Base-by-base conservation (phyloP, 2,888 invertebrate species). In the Shargacucullia verbasci region DNA sequence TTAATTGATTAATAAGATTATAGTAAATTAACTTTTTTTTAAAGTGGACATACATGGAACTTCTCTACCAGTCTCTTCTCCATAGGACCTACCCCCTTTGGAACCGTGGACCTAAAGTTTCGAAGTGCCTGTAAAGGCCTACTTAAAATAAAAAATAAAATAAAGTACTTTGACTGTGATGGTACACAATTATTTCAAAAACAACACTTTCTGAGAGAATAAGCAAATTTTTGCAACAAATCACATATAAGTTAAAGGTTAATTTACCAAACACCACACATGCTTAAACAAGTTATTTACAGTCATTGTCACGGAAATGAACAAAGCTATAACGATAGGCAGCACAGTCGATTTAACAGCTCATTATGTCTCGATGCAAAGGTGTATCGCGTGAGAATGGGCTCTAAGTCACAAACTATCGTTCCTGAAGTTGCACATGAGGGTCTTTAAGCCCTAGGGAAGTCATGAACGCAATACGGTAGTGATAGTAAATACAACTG, bases 291-390 rank as follows among this genome's bases (percentile, higher is more conserved):
- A 52, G 60, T 73, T 53, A 67, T 73, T 73, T 68, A 67, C 69
- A 72, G 43, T 67, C 27, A 68, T 68, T 73, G 67, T 67, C 69
- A 68, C 47, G 67, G 73, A 67, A 67, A 67, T 53, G 67, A 53
- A 73, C 73, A 60, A 73, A 67, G 73, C 73, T 73, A 61, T 73
- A 34, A 35, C 41, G 67, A 67, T 67, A 68, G 73, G 53, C 73
- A 43, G 73, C 57, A 40, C 63, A 73, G 58, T 37, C 63, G 47
- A 76, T 73, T 69, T 63, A 63, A 55, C 73, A 73, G 63, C 70
- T 73, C 63, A 52, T 69, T 69, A 54, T 56, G 48, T 61, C n/a
- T 46, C 46, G 11, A 63, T 63, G 50, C 53, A 60, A 60, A 59
- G 56, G 62, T 55, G 53, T 13, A 71, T 75, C 57, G 75, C 78